These are phyloP conservation scores for Hypselothyrea guttata DNA, from an alignment of 2,888 invertebrate genomes.

Conservation along the genomic window DNA sequence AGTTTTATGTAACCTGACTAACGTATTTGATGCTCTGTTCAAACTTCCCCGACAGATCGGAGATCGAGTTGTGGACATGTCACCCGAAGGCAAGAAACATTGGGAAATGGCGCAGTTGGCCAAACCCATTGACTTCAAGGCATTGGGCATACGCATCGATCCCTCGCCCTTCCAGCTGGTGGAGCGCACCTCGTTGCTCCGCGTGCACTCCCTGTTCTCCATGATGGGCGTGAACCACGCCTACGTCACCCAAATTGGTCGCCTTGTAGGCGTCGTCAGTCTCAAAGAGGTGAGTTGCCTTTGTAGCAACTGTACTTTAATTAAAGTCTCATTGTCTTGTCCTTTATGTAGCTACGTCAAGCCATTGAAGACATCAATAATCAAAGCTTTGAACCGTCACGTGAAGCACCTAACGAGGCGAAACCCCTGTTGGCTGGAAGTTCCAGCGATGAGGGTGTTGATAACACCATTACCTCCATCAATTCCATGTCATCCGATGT, in stretches of 20 bases:
- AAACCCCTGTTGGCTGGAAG: constrained; percentile 61
- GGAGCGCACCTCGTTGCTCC: constrained; percentile 94
- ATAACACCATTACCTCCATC: constrained; percentile 80
- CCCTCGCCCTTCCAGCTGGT: constrained; percentile 99
- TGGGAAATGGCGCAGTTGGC: constrained; percentile 97
- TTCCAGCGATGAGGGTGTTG: constrained; percentile 80
- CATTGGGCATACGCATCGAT: constrained; percentile 88
- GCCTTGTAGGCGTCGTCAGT: constrained; percentile 97
- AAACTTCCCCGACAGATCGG: constrained; percentile 21
- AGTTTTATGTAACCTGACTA: too few relatives aligned
- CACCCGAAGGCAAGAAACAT: constrained; percentile 93
- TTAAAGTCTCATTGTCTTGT: neutral
- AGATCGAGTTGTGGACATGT: constrained; percentile 96
- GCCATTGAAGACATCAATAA: constrained; percentile 95
- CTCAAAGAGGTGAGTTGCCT: constrained; percentile 90
- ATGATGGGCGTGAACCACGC: constrained; percentile 98
- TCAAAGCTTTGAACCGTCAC: constrained; percentile 84
- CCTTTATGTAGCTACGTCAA: constrained; percentile 87
- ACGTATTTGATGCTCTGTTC: neutral
- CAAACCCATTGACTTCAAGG: constrained; percentile 88
- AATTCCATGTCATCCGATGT: constrained; percentile 63
- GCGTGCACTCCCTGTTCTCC: constrained; percentile 98
- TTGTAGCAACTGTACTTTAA: too few relatives aligned
- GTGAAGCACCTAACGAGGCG: constrained; percentile 62
- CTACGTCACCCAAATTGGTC: constrained; percentile 97